These are phyloP conservation scores for Nannobrachium achirus DNA, from an alignment of 2,113 vertebrate genomes.

Conservation along the genomic window DNA sequence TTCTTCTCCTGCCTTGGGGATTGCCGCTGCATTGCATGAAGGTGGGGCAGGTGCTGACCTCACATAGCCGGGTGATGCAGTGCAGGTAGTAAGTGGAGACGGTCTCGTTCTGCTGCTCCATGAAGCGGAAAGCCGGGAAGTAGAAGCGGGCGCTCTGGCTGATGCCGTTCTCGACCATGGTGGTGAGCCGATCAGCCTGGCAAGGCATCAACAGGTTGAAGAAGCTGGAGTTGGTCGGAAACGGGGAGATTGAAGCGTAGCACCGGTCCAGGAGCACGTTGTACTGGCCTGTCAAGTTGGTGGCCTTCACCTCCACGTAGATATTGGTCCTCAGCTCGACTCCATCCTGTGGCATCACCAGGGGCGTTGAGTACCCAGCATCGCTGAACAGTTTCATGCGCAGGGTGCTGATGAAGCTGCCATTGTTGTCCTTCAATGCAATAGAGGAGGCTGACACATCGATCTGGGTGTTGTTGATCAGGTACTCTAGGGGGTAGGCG, in stretches of 20 bases:
- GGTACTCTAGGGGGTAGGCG: constrained; percentile 64
- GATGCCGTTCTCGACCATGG: constrained; percentile 72
- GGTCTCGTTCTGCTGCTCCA: constrained; percentile 66
- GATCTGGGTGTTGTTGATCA: constrained; percentile 67
- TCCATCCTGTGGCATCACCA: constrained; percentile 64
- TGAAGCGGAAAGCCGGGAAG: constrained; percentile 74
- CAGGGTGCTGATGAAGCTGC: constrained; percentile 75
- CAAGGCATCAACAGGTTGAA: constrained; percentile 80
- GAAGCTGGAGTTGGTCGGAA: constrained; percentile 65
- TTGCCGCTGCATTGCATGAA: constrained; percentile 72
- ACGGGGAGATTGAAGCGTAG: constrained; percentile 47
- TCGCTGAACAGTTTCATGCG: constrained; percentile 72
- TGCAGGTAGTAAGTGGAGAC: constrained; percentile 71
- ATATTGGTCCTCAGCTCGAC: constrained; percentile 72
- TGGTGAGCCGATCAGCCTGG: constrained; percentile 62
- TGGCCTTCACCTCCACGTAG: constrained; percentile 78
- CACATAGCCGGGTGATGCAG: constrained; percentile 73
- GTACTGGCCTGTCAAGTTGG: constrained; percentile 77
- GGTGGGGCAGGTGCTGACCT: constrained; percentile 67
- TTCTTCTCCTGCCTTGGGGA: constrained; percentile 42
- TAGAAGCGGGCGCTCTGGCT: constrained; percentile 68
- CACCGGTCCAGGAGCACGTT: constrained; percentile 65
- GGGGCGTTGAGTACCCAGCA: constrained; percentile 17
- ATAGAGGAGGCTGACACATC: constrained; percentile 63
- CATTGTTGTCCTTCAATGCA: constrained; percentile 20